Conservation (phyloP, 2,888 invertebrate species). For the Ophraella communa region DNA sequence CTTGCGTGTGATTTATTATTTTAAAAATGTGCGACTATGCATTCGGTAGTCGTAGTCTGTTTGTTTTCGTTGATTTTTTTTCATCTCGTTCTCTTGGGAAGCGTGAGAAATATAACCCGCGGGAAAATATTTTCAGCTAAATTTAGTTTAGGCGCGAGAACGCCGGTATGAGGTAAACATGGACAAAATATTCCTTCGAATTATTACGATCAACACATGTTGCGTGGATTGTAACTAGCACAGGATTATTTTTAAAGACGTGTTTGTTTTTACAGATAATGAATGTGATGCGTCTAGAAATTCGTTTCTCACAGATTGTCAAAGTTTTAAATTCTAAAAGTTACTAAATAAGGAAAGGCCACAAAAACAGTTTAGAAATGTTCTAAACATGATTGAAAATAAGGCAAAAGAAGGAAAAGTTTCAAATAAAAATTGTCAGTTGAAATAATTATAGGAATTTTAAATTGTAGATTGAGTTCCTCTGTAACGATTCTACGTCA, state of each 20-base stretch:
- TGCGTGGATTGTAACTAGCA: not conserved
- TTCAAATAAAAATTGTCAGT: too few species aligned
- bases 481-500: too few species aligned
- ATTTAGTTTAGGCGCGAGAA: conserved; percentile 7
- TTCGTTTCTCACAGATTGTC: too few species aligned
- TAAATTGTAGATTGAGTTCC: too few species aligned
- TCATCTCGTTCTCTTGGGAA: not conserved
- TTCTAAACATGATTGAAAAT: too few species aligned
- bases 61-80: not conserved
- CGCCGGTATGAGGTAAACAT: not conserved
- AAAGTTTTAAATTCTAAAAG: too few species aligned
- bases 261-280: not conserved
- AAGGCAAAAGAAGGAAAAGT: too few species aligned
- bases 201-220: not conserved
- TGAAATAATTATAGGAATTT: too few species aligned
- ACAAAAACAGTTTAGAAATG: too few species aligned
- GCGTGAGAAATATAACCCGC: conserved; percentile 23
- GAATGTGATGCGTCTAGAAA: too few species aligned
- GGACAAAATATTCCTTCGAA: too few species aligned
- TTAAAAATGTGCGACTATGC: conserved; percentile 29
- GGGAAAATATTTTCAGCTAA: conserved; percentile 8
- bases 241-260: not conserved
- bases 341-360: too few species aligned
- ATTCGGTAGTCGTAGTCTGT: conserved; percentile 7
- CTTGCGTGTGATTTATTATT: conserved; percentile 38